Conservation (phyloP, 2,113 vertebrate genomes). For the Neomonachus schauinslandi region DNA sequence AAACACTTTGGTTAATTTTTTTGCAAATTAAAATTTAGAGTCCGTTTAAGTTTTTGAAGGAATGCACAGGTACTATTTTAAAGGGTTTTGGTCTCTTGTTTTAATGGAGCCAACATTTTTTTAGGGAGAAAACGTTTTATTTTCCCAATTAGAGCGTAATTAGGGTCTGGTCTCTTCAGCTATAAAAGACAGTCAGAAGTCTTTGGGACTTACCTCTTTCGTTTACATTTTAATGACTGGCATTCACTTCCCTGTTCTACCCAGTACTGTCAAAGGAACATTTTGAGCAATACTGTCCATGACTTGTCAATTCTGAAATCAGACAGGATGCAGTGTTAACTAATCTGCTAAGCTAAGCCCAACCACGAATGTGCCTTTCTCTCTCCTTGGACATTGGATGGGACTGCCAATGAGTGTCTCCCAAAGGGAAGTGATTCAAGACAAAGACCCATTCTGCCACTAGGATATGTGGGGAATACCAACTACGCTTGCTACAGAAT, state of each 20-base stretch:
- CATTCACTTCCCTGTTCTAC: background rate
- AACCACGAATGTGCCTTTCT: slow-evolving; percentile 13
- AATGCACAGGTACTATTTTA: background rate
- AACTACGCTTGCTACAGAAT: slow-evolving; percentile 51
- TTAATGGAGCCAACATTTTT: slow-evolving; percentile 15
- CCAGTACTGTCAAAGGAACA: background rate
- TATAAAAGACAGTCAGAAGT: background rate
- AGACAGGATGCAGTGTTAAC: slow-evolving; percentile 39
- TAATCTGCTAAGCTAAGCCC: slow-evolving; percentile 4
- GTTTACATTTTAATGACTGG: background rate
- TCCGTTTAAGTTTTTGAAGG: slow-evolving; percentile 40
- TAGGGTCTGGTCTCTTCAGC: background rate
- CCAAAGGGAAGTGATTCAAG: slow-evolving; percentile 60
- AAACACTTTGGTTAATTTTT: background rate
- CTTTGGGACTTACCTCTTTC: background rate
- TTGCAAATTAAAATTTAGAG: background rate
- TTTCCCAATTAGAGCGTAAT: background rate
- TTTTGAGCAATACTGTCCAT: slow-evolving; percentile 45
- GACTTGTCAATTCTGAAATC: slow-evolving; percentile 55
- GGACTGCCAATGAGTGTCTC: slow-evolving; percentile 12
- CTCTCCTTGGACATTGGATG: slow-evolving; percentile 27
- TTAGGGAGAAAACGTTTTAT: background rate
- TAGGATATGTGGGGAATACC: slow-evolving; percentile 72
- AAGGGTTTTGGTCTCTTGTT: background rate
- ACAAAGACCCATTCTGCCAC: slow-evolving; percentile 74